phyloP scores from a whole-genome alignment of 2,113 vertebrate species.

The Hemiscyllium ocellatum region DNA sequence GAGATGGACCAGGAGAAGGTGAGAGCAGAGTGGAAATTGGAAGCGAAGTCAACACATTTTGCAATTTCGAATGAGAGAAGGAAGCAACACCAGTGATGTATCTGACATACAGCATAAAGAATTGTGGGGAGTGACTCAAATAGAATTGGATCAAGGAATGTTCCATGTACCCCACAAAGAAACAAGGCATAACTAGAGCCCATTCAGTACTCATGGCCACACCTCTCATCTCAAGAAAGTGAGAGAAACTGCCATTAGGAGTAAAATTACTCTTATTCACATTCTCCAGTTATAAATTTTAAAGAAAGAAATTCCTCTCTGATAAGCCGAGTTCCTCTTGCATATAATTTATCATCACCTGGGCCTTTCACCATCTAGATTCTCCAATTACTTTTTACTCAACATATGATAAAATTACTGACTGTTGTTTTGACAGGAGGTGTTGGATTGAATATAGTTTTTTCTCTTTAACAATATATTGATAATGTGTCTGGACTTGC shows the following conservation, averaged over 20 bases:
- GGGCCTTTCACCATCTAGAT: neutral
- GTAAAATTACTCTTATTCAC: neutral
- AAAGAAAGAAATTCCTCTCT: neutral
- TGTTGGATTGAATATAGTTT: neutral
- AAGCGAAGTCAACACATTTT: too few species aligned
- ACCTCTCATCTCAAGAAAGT: neutral
- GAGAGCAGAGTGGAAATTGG: too few species aligned
- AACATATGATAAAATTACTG: slow-evolving; percentile 7
- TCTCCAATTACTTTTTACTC: neutral
- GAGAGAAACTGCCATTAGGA: neutral
- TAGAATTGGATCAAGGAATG: too few species aligned
- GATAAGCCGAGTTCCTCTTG: neutral
- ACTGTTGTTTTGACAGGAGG: neutral
- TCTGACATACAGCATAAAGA: too few species aligned
- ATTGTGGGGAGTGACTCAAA: too few species aligned
- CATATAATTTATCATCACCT: neutral
- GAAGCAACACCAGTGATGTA: too few species aligned
- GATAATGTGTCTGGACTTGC: neutral
- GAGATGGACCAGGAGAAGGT: too few species aligned
- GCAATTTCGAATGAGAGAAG: too few species aligned
- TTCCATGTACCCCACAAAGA: too few species aligned
- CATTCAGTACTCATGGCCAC: too few species aligned
- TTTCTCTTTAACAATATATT: neutral
- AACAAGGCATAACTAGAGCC: too few species aligned
- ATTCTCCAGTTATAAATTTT: neutral